Evolutionary conservation across 2,888 invertebrate species (phyloP).

Genomic region (Fabriciana adippe): DNA sequence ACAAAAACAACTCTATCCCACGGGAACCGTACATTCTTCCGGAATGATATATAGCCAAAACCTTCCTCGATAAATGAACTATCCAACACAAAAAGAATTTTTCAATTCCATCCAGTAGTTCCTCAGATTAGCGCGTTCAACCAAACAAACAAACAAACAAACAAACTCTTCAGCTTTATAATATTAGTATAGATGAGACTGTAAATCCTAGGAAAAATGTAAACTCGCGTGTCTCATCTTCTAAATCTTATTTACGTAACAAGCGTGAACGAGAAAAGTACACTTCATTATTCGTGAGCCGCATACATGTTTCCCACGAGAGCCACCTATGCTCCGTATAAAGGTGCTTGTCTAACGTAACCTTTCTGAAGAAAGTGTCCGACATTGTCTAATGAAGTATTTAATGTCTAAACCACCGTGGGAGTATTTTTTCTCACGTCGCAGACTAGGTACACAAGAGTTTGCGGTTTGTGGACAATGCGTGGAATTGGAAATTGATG

Average conservation of each 20-base stretch:
- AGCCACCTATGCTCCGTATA: slow-evolving; percentile 23
- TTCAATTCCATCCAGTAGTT: too few species aligned
- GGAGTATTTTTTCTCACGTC: slow-evolving; percentile 34
- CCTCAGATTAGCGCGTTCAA: too few species aligned
- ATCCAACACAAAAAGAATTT: too few species aligned
- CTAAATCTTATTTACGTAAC: slow-evolving; percentile 62
- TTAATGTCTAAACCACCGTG: slow-evolving; percentile 41
- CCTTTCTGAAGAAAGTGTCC: slow-evolving; percentile 63
- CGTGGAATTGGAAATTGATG: slow-evolving; percentile 32
- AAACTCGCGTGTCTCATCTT: slow-evolving; percentile 38
- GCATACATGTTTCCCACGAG: slow-evolving; percentile 71
- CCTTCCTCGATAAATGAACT: too few species aligned
- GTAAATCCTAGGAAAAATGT: too few species aligned
- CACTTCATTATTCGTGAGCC: slow-evolving; percentile 52
- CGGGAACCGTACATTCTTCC: too few species aligned
- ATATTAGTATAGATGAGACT: too few species aligned
- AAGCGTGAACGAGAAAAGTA: slow-evolving; percentile 62
- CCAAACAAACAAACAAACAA: too few species aligned
- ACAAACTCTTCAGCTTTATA: too few species aligned
- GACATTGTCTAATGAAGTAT: slow-evolving; percentile 52
- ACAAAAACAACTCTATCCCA: too few species aligned
- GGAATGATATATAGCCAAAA: too few species aligned
- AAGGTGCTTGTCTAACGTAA: slow-evolving; percentile 44
- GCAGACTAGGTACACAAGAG: slow-evolving; percentile 19
- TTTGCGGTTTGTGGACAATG: slow-evolving; percentile 33